Percentiles rank a stretch among this genome's conserved stretches.
Conservation (phyloP, 1,140 invertebrate species). For the Lepidotrigona ventralis region DNA sequence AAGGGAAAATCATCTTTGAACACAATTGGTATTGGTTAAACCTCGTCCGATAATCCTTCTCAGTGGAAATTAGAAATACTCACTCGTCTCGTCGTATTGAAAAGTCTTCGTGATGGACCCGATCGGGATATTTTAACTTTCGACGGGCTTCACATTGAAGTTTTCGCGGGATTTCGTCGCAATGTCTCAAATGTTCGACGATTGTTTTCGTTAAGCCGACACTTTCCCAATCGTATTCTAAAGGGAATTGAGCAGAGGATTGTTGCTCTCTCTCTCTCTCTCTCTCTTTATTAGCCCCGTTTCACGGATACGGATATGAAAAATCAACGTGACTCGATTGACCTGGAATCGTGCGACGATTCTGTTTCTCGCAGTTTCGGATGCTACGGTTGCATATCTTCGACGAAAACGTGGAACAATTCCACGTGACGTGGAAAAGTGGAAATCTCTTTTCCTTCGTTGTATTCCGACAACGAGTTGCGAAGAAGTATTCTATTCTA, state of each 20-base stretch:
- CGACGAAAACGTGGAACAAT: neutral
- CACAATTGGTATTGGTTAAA: too few species aligned
- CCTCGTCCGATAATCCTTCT: too few species aligned
- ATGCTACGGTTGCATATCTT: neutral
- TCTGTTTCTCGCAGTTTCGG: neutral
- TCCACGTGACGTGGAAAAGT: neutral
- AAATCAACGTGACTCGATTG: constrained; percentile 17
- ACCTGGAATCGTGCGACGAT: neutral
- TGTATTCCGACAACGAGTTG: neutral
- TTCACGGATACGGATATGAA: neutral
- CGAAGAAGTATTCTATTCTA: neutral
- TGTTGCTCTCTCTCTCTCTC: neutral
- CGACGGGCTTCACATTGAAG: neutral
- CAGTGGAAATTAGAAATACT: too few species aligned
- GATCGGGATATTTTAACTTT: too few species aligned
- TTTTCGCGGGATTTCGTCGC: neutral
- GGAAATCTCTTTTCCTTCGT: neutral
- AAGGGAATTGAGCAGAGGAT: too few species aligned
- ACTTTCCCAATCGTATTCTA: neutral
- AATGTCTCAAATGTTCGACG: neutral
- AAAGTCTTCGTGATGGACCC: too few species aligned
- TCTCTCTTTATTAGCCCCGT: neutral
- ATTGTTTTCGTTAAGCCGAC: neutral
- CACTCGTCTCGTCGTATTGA: too few species aligned
- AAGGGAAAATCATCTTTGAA: too few species aligned